Percentiles rank a stretch among this genome's conserved stretches.
Evolutionary conservation across 2,113 vertebrate genomes (phyloP).

Genomic region (Hemicordylus capensis): DNA sequence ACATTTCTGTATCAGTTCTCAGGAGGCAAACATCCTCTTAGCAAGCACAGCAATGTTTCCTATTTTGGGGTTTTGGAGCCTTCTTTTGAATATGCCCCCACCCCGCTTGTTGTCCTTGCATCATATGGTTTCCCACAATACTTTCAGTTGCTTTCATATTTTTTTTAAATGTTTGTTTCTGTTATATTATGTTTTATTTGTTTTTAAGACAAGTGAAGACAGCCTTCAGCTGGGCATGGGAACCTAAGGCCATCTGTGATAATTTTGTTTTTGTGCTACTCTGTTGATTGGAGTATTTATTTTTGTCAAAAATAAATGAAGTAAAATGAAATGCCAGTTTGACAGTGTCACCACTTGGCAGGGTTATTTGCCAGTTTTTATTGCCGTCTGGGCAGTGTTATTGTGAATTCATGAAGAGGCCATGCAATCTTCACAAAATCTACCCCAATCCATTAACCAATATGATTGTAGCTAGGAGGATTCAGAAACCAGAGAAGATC

Average conservation of each 20-base stretch:
- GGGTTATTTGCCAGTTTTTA: slow-evolving; percentile 46
- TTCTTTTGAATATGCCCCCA: neutral
- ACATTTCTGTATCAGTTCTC: neutral
- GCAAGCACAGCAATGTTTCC: neutral
- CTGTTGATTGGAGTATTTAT: slow-evolving; percentile 21
- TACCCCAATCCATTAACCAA: slow-evolving; percentile 36
- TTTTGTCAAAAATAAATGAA: no score
- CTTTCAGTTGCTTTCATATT: slow-evolving; percentile 13
- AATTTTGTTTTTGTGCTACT: neutral
- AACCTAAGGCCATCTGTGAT: neutral
- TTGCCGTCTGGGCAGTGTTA: slow-evolving; percentile 35
- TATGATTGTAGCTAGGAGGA: slow-evolving; percentile 10
- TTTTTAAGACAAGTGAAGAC: neutral
- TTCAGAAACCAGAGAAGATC: neutral
- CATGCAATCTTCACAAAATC: slow-evolving; percentile 17
- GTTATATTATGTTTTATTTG: no score
- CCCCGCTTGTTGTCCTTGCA: neutral
- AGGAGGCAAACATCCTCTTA: neutral
- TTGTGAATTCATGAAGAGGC: slow-evolving; percentile 24
- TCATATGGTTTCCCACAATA: neutral
- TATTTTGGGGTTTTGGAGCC: neutral
- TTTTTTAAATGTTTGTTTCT: slow-evolving; percentile 17
- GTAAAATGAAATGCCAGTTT: slow-evolving; percentile 43
- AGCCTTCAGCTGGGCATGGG: slow-evolving; percentile 20
- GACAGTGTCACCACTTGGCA: slow-evolving; percentile 39